Evolutionary conservation across 23 tunicate genomes (phyloP).

Genomic region (Clavelina lepadiformis): DNA sequence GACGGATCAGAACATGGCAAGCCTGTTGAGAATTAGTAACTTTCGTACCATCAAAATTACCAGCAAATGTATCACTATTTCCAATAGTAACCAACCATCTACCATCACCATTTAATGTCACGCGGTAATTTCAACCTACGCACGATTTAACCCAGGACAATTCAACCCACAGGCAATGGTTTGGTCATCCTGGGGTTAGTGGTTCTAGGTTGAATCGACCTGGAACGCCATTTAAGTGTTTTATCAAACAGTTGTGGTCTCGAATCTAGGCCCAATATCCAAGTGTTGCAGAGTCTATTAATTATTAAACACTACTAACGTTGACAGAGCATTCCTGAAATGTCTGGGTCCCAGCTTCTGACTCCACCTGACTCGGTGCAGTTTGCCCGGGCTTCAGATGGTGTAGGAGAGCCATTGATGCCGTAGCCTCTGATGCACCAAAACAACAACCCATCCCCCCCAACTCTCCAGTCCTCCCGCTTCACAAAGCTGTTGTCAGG

Average conservation of each 20-base stretch:
- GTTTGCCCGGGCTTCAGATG: too few species aligned
- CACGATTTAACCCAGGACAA: too few species aligned
- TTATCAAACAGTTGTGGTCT: too few species aligned
- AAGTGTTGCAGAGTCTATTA: too few species aligned
- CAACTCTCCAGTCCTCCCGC: conserved; percentile 62
- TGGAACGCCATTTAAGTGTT: too few species aligned
- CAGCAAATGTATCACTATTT: not conserved
- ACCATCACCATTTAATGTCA: too few species aligned
- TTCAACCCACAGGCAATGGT: too few species aligned
- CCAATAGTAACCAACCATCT: not conserved
- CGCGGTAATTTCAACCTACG: too few species aligned
- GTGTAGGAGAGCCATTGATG: conserved; percentile 14
- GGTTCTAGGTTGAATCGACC: too few species aligned
- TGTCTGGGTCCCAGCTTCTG: conserved; percentile 27
- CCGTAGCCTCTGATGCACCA: conserved; percentile 53
- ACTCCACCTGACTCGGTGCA: conserved; percentile 23
- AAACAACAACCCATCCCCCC: conserved; percentile 24
- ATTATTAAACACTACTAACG: conserved; percentile 41
- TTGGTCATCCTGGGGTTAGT: too few species aligned
- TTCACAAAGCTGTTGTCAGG: conserved; percentile 24
- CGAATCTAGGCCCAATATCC: too few species aligned
- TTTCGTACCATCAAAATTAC: not conserved
- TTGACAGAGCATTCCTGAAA: conserved; percentile 16
- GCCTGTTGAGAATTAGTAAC: conserved; percentile 33
- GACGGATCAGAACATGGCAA: conserved; percentile 67